phyloP scores from a whole-genome alignment of 2,113 vertebrate species.

The Formicarius rufipectus region DNA sequence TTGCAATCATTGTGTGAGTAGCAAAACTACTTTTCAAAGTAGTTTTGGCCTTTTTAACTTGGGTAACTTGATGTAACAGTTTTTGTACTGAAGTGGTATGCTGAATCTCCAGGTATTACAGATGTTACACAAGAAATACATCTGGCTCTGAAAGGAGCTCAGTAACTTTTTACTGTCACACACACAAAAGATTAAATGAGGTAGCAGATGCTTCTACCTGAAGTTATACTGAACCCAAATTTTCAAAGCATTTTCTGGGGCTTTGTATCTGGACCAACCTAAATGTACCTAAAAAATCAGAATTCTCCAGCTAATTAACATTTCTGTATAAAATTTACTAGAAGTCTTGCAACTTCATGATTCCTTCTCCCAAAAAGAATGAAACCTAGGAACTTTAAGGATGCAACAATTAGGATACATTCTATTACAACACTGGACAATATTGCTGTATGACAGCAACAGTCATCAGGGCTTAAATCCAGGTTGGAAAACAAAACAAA shows the following conservation, averaged over 20 bases:
- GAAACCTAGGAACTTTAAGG: not conserved
- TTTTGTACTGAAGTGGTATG: not conserved
- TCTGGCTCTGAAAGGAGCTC: not conserved
- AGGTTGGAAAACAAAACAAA: not conserved
- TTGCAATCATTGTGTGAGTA: not conserved
- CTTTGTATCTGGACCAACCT: not conserved
- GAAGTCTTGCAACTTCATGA: not conserved
- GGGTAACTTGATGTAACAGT: not conserved
- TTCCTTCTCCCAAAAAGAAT: not conserved
- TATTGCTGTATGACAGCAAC: not conserved
- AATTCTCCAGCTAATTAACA: not conserved
- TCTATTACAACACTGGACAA: not conserved
- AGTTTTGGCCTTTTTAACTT: not conserved
- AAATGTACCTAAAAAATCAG: not conserved
- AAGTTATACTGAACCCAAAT: not conserved
- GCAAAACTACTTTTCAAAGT: not conserved
- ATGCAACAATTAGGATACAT: not conserved
- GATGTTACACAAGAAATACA: not conserved
- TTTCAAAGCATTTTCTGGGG: not conserved
- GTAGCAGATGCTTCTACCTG: not conserved
- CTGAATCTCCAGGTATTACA: not conserved
- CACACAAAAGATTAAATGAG: not conserved
- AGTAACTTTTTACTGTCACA: too few relatives aligned
- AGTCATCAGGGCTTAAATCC: not conserved
- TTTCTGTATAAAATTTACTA: not conserved